Conservation (phyloP, 2,888 invertebrate genomes). For the Epistrophe grossulariae region DNA sequence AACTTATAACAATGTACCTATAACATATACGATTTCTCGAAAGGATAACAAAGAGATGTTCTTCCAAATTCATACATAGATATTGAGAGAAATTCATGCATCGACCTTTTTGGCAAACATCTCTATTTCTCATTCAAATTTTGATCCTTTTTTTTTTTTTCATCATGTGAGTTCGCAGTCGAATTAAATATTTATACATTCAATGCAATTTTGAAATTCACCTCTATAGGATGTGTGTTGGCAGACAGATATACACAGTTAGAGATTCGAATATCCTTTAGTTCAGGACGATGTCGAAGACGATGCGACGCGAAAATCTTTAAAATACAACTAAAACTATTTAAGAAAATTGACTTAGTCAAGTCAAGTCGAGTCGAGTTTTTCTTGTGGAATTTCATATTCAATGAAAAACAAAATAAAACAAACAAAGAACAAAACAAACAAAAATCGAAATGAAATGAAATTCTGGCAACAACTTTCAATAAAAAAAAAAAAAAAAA, state of each 20-base stretch:
- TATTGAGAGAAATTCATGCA: slow-evolving; percentile 51
- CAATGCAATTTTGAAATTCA: slow-evolving; percentile 80
- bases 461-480: slow-evolving; percentile 62
- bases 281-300: neutral
- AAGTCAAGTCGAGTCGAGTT: slow-evolving; percentile 26
- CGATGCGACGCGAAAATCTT: slow-evolving; percentile 1
- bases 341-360: slow-evolving; percentile 53
- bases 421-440: no score
- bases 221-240: slow-evolving; percentile 18
- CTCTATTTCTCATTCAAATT: slow-evolving; percentile 69
- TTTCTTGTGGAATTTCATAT: slow-evolving; percentile 53
- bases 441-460: slow-evolving; percentile 43
- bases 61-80: slow-evolving; percentile 15
- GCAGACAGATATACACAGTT: slow-evolving; percentile 10
- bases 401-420: slow-evolving; percentile 61
- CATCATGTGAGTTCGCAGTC: slow-evolving; percentile 49
- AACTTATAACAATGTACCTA: neutral
- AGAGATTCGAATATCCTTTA: slow-evolving; percentile 14
- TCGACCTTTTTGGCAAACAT: slow-evolving; percentile 55
- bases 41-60: slow-evolving; percentile 59
- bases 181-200: slow-evolving; percentile 84
- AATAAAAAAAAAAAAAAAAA: slow-evolving; percentile 60
- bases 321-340: slow-evolving; percentile 42
- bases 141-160: slow-evolving; percentile 53
- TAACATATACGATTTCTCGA: neutral